Evolutionary conservation across 1,140 invertebrate species (phyloP).

Genomic region (Sminthurinus signatus): DNA sequence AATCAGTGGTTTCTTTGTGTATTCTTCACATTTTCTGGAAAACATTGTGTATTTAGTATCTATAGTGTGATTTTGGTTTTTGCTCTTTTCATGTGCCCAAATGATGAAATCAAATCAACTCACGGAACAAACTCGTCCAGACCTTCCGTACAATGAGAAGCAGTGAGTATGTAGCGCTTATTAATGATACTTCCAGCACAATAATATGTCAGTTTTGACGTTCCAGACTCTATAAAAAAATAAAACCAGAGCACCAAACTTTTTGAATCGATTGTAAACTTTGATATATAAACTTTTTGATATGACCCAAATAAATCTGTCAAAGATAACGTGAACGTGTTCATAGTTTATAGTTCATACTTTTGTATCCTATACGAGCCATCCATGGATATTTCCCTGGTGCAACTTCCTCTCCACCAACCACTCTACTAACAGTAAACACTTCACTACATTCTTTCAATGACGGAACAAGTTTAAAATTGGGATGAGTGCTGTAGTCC

Average conservation of each 20-base stretch:
- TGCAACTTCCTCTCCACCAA: constrained; percentile 28
- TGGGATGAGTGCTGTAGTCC: constrained; percentile 21
- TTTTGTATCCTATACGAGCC: constrained; percentile 37
- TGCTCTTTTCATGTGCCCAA: too few species aligned
- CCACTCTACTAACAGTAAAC: constrained; percentile 13
- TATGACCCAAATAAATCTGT: too few species aligned
- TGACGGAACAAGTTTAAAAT: constrained; percentile 27
- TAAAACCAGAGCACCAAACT: background rate
- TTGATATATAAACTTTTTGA: too few species aligned
- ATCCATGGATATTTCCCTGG: constrained; percentile 35
- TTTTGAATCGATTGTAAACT: too few species aligned
- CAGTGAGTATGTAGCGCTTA: constrained; percentile 34
- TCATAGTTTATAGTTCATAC: too few species aligned
- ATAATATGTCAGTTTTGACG: constrained; percentile 26
- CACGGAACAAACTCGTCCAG: constrained; percentile 20
- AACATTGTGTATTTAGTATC: too few species aligned
- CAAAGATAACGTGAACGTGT: too few species aligned
- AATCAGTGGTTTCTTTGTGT: too few species aligned
- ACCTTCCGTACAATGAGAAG: constrained; percentile 29
- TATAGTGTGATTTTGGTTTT: too few species aligned
- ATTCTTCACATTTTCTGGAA: too few species aligned
- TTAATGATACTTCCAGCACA: constrained; percentile 35
- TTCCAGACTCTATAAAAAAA: constrained; percentile 11
- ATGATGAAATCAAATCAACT: background rate
- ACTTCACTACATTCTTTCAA: constrained; percentile 29